These are phyloP conservation scores for Pterocles orientalis DNA, from an alignment of 2,113 vertebrate species.

Conservation along the genomic window DNA sequence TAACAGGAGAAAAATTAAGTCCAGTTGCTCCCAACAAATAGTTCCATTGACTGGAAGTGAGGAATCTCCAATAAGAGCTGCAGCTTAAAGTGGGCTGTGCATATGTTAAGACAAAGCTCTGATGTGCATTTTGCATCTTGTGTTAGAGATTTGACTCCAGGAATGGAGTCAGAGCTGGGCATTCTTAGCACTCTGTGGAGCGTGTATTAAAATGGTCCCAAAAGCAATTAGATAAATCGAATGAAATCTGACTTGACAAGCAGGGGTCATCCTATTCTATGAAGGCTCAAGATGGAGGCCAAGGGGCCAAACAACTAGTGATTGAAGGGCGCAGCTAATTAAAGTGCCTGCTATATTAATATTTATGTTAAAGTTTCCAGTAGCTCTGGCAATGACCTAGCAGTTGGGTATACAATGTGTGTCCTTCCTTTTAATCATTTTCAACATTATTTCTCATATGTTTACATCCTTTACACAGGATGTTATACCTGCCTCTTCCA, in stretches of 20 bases:
- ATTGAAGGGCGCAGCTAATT: constrained; percentile 66
- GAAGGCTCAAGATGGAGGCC: constrained; percentile 53
- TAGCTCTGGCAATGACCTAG: constrained; percentile 48
- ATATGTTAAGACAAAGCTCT: not conserved
- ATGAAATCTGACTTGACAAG: constrained; percentile 60
- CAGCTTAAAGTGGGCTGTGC: not conserved
- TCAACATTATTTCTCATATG: constrained; percentile 18
- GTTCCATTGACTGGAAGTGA: not conserved
- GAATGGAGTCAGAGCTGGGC: not conserved
- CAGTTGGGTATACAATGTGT: constrained; percentile 39
- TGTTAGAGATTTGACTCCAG: not conserved
- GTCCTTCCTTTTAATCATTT: constrained; percentile 60
- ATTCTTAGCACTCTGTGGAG: not conserved
- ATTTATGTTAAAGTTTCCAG: constrained; percentile 64
- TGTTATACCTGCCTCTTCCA: not conserved
- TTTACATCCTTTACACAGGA: not conserved
- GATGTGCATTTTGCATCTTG: not conserved
- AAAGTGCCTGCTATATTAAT: constrained; percentile 64
- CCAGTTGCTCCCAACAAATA: not conserved
- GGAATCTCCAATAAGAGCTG: not conserved
- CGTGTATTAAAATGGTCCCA: constrained; percentile 10
- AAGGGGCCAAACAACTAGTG: constrained; percentile 53
- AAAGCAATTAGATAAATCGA: constrained; percentile 65
- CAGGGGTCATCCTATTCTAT: constrained; percentile 41
- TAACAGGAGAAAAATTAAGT: constrained; percentile 1